A percentile compares a stretch with the other conserved stretches of the same genome.
Conservation (phyloP, 1,140 invertebrate genomes). For the Apis mellifera region DNA sequence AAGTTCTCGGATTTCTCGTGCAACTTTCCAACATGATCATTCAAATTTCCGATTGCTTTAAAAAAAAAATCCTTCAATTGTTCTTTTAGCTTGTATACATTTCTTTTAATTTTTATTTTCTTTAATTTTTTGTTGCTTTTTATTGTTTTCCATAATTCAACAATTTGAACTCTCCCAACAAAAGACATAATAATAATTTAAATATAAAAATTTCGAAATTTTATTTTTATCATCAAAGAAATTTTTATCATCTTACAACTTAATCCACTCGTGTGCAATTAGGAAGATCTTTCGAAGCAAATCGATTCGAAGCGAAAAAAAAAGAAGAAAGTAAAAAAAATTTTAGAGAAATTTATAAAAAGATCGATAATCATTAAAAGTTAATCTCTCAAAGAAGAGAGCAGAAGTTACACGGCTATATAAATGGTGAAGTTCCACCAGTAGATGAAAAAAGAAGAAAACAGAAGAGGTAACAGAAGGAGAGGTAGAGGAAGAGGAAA, state of each 20-base stretch:
- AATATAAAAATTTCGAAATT: too few species aligned
- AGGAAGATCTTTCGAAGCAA: too few species aligned
- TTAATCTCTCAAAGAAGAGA: constrained; percentile 51
- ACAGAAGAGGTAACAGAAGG: background rate
- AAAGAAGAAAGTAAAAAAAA: background rate
- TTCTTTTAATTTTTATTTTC: too few species aligned
- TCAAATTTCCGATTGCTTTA: background rate
- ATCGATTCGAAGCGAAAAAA: background rate
- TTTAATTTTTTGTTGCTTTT: too few species aligned
- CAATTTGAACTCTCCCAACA: too few species aligned
- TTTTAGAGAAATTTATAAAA: constrained; percentile 8
- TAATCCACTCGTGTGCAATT: background rate
- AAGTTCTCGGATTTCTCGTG: background rate
- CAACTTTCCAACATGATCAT: background rate
- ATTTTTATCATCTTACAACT: background rate
- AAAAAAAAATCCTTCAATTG: background rate
- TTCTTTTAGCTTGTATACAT: too few species aligned
- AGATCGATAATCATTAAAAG: constrained; percentile 52
- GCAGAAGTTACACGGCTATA: constrained; percentile 12
- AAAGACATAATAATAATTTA: too few species aligned
- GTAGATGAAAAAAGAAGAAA: constrained; percentile 3
- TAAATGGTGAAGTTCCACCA: constrained; percentile 31
- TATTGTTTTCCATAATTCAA: too few species aligned
- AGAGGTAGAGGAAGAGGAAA: background rate
- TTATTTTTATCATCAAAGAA: too few species aligned